These are phyloP conservation scores for Lasioglossum vierecki DNA, from an alignment of 2,888 invertebrate species.

Conservation along the genomic window DNA sequence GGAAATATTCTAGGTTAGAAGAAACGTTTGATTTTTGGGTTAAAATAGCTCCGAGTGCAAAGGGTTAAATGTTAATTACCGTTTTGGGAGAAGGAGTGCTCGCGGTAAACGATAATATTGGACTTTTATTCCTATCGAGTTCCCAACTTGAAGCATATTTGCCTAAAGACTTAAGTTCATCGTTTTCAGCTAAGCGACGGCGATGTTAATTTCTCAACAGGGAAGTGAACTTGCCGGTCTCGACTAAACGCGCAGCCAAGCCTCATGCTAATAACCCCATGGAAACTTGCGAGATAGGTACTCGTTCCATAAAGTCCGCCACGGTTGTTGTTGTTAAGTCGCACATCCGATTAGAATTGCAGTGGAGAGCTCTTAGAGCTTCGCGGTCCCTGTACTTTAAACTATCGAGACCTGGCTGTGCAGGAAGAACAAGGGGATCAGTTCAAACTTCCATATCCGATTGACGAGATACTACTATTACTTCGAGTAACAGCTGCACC, in stretches of 20 bases:
- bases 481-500: background rate
- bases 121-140: background rate
- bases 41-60: too few relatives aligned
- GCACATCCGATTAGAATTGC: constrained; percentile 55
- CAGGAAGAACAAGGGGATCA: constrained; percentile 15
- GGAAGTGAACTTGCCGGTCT: constrained; percentile 28
- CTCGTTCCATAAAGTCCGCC: constrained; percentile 33
- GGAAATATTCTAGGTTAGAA: too few relatives aligned
- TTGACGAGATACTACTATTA: constrained; percentile 15
- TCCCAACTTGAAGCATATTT: background rate
- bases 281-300: constrained; percentile 38
- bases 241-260: constrained; percentile 23
- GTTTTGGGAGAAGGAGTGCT: background rate
- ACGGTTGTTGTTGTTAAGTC: constrained; percentile 38
- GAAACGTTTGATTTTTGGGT: too few relatives aligned
- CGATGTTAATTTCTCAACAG: background rate
- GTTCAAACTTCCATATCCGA: constrained; percentile 25
- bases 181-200: background rate
- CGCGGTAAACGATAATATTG: background rate
- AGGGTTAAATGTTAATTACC: background rate
- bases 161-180: background rate
- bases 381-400: constrained; percentile 8
- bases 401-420: constrained; percentile 29
- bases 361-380: background rate
- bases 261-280: constrained; percentile 16